Percentiles rank a stretch among this genome's conserved stretches.
Conservation (phyloP, 2,113 vertebrate genomes). For the Hemibagrus wyckioides region DNA sequence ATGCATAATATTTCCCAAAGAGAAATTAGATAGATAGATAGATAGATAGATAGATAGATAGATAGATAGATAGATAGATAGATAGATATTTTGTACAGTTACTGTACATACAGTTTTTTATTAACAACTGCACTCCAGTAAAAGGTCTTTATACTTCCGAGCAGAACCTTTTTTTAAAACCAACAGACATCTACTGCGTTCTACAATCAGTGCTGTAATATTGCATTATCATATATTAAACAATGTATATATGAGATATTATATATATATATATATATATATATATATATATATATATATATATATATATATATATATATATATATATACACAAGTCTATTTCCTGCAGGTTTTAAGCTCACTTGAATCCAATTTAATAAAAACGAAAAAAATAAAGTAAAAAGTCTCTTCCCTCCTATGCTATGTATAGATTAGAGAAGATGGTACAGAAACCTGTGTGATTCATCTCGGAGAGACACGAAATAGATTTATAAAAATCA, state of each 20-base stretch:
- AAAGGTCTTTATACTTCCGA: slow-evolving; percentile 1
- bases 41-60: not conserved
- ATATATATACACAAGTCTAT: not conserved
- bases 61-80: not conserved
- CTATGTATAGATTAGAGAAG: not conserved
- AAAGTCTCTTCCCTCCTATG: not conserved
- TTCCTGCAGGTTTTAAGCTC: not conserved
- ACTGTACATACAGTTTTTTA: not conserved
- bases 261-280: too few species aligned
- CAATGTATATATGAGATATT: too few species aligned
- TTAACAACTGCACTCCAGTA: not conserved
- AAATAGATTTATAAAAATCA: not conserved
- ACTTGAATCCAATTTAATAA: not conserved
- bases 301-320: too few species aligned
- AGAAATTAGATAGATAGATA: not conserved
- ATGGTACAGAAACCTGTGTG: not conserved
- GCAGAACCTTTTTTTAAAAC: not conserved
- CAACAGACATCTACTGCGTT: not conserved
- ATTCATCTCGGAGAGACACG: not conserved
- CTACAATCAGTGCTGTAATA: slow-evolving; percentile 1
- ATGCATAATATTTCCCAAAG: slow-evolving; percentile 12
- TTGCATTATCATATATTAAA: slow-evolving; percentile 10
- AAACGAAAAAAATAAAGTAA: not conserved
- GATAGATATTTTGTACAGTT: not conserved
- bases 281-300: too few species aligned